Base-by-base conservation (phyloP, 2,113 vertebrate species). In the Callithrix jacchus region DNA sequence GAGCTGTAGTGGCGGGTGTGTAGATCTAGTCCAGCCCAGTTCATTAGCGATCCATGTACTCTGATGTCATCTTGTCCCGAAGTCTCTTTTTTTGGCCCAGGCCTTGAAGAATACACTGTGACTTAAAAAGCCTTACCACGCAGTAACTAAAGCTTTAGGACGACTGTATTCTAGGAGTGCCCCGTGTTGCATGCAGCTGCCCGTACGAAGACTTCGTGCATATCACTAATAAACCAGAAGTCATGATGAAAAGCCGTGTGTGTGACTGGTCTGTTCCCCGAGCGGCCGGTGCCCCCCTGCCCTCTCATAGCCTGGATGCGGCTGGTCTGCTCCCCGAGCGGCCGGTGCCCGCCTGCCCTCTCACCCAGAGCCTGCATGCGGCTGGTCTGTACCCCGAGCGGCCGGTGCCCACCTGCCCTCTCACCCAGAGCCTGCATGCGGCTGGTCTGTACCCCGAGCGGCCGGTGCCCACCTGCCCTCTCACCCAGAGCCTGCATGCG, bases 141-240 rank as follows among this genome's bases (percentile, higher is more conserved):
- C 97, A 98, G 99, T 98, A 98, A 98, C 98, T 98, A 92, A 98
- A 84, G 98, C 98, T 98, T 99, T 98, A 98, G 98, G 97, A 98
- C 96, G 98, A 98, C 98, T 98, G 98, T 99, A 98, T 98, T 97
- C 89, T 87, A 98, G 98, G 98, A 98, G 89, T 98, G 99, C 97
- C 93, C 98, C 98, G 99, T 99, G 99, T 99, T 99, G 99, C 99
- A 99, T 99, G 99, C 99, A 98, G 98, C 98, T 98, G 99, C 98
- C 98, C 98, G 98, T 99, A 99, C 99, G 99, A 98, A 98, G 98
- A 98, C 98, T 98, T 97, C 96, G 40, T 89, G 96, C 93, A 92
- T 93, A 91, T 95, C 98, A 97, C 97, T 98, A 99, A 99, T 99
- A 99, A 99, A 99, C 98, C 98, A 87, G 97, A 98, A 97, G 95